Evolutionary conservation across 64 coral and sea anemone genomes (phyloP), one percentile per base, ranked within the genome.

Genomic region (Pocillopora verrucosa): DNA sequence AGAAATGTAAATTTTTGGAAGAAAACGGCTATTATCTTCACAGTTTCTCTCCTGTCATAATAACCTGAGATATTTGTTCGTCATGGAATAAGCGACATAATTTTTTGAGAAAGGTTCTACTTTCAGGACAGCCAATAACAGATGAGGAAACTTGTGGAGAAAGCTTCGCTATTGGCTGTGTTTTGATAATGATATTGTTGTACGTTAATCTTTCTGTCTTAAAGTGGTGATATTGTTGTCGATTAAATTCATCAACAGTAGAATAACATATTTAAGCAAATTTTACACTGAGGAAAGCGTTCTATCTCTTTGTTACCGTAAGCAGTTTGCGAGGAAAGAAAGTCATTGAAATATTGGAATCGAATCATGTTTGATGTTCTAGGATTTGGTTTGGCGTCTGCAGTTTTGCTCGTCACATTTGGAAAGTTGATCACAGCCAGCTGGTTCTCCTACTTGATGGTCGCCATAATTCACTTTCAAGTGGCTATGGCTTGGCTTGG

Each of bases 391-490:
- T 79, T 92, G 4, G 83, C 22, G 16, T 86, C 82, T 58, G 84
- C 90, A 20, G 75, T 92, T 87, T 87, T 92, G 69, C 76, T 92
- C n/a, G 83, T 87, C 45, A 78, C 83, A 73, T 92, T 92, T 58
- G 90, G 90, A 51, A 87, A 92, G 26, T 58, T 92, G 2, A 84
- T 92, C 61, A 79, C 90, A 9, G 74, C 87, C 60, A 76, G 84
- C 51, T 92, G 90, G 83, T 92, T 92, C 58, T 35, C 77, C 9
- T 92, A 92, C 19, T 20, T 70, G 3, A 92, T 92, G 83, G 25
- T 92, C 20, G 36, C 80, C 5, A 75, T 87, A 11, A 79, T 92
- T 26, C 45, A 76, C 3, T 92, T 87, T 59, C n/a, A 92, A 70
- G 36, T 86, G 84, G 16, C 72, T 12, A 87, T 92, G 56, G 79